phyloP scores from a whole-genome alignment of 2,888 invertebrate species.

The Mythimna pallens region DNA sequence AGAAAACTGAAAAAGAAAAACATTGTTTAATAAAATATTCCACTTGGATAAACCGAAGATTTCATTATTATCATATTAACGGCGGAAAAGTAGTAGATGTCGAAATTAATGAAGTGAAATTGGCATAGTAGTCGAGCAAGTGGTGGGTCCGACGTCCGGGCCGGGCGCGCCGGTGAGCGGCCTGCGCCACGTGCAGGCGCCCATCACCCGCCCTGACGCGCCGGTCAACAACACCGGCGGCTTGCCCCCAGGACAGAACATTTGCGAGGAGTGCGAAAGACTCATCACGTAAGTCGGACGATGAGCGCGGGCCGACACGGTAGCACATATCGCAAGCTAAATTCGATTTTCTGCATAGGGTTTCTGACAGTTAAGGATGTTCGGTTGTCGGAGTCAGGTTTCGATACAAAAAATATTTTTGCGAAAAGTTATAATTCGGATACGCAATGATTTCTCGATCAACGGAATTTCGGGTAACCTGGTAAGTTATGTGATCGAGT shows the following conservation, averaged over 20 bases:
- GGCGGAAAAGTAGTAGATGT: conserved; percentile 23
- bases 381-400: background rate
- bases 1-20: background rate
- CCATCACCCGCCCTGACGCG: conserved; percentile 92
- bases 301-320: conserved; percentile 92
- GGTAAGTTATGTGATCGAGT: conserved; percentile 48
- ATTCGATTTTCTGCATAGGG: conserved; percentile 63
- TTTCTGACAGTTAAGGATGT: conserved; percentile 33
- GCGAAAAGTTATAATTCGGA: conserved; percentile 26
- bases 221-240: conserved; percentile 93
- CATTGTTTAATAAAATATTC: background rate
- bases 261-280: conserved; percentile 99
- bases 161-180: conserved; percentile 88
- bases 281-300: conserved; percentile 98
- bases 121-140: conserved; percentile 78
- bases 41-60: background rate
- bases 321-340: conserved; percentile 87
- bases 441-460: conserved; percentile 15
- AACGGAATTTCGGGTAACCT: conserved; percentile 24
- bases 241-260: conserved; percentile 96
- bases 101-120: conserved; percentile 71
- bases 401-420: conserved; percentile 14
- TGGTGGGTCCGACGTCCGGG: conserved; percentile 69
- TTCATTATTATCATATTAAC: conserved; percentile 1
- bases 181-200: conserved; percentile 94